These are phyloP conservation scores for Cygnus buccinator DNA, from an alignment of 2,113 vertebrate genomes.

Conservation along the genomic window DNA sequence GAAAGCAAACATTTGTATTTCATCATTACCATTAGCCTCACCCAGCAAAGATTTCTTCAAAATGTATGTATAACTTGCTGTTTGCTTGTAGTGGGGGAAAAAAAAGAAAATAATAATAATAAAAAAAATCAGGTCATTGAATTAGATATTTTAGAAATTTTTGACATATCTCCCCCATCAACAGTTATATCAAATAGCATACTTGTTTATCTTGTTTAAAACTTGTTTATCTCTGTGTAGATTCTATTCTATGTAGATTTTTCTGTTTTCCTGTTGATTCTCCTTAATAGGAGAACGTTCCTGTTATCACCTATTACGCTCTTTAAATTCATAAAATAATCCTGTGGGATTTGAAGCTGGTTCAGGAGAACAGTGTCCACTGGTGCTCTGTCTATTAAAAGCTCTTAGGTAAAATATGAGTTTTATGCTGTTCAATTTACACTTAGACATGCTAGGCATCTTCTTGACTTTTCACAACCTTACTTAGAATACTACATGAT, in stretches of 20 bases:
- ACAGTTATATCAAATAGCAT: not conserved
- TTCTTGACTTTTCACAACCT: not conserved
- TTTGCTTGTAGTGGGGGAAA: not conserved
- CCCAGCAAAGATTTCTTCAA: not conserved
- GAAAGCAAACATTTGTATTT: not conserved
- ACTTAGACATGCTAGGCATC: not conserved
- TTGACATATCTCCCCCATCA: not conserved
- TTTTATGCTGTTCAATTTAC: not conserved
- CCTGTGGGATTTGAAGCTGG: not conserved
- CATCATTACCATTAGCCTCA: not conserved
- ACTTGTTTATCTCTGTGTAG: not conserved
- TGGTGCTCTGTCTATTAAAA: not conserved
- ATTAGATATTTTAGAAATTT: not conserved
- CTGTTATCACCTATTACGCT: not conserved
- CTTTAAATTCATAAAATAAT: not conserved
- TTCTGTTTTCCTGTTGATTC: not conserved
- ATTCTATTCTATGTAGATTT: not conserved
- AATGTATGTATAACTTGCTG: not conserved
- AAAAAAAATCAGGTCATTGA: not conserved
- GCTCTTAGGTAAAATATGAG: not conserved
- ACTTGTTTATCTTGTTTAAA: not conserved
- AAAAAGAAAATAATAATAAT: not conserved
- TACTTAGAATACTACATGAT: not conserved
- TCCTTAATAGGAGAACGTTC: not conserved
- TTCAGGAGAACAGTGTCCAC: not conserved